Evolutionary conservation across 2,797 vertebrate species (phyloP), one percentile per base, ranked within the genome.

Genomic region (Coreius guichenoti): DNA sequence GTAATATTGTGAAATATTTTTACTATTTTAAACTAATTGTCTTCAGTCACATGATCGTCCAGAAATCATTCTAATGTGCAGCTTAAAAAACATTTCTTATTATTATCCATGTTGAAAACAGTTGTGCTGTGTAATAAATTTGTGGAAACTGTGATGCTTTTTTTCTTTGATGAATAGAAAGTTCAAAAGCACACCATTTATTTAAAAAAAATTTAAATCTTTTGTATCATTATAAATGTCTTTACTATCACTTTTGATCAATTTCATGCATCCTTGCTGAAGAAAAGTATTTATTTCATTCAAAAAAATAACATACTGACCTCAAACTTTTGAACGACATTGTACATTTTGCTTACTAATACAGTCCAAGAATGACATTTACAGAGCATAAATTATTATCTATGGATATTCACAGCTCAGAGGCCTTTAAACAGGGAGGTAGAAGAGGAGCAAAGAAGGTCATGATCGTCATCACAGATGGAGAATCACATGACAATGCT

Each of bases 381-480:
- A 47, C 26, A 63, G 26, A 74, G 31, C 13, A 33, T 45, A 33
- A 63, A 0, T 51, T 17, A 36, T 51, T 47, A 33, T 51, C 47
- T 68, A 31, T 85, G 77, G 26, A 67, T 84, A 78, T 21, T 81
- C 23, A 79, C 94, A 99, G 98, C 88, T 97, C 97, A 0, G 95
- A 99, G 89, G 98, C 97, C 33, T 99, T 99, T 94, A 99, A 97
- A 93, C 97, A 97, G 86, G 98, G 98, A 29, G 98, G 97, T 26
- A 95, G 98, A 36, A 97, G 97, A 85, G 98, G 98, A 5, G 98
- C 98, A 85, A 99, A 98, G 94, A 97, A 99, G 91, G 98, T 99
- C 88, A 99, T 99, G 98, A 99, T 99, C 1, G 98, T 99, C 88
- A 99, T 99, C 92, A 99, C 98, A 2, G 98, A 99, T 0, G 98